phyloP scores from a whole-genome alignment of 2,113 vertebrate genomes.

The Caranx melampygus region DNA sequence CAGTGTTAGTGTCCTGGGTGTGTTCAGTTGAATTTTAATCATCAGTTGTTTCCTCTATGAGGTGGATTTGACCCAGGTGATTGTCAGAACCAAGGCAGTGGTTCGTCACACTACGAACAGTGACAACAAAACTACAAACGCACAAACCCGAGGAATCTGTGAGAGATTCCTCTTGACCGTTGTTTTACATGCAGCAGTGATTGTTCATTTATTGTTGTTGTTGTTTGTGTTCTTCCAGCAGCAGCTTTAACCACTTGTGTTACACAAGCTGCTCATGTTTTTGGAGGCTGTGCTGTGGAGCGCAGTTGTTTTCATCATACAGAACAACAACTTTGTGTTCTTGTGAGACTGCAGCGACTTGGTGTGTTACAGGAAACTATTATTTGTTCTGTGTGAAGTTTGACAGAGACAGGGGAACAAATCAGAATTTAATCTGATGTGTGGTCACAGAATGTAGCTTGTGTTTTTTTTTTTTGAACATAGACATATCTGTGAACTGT shows the following conservation, averaged over 20 bases:
- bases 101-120: neutral
- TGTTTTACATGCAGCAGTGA: conserved; percentile 17
- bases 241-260: conserved; percentile 12
- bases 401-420: neutral
- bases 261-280: neutral
- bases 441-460: neutral
- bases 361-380: neutral
- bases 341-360: neutral
- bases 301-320: neutral
- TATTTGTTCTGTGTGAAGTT: neutral
- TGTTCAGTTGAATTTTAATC: too few species aligned
- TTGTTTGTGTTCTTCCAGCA: conserved; percentile 21
- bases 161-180: conserved; percentile 9
- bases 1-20: too few species aligned
- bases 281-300: conserved; percentile 7
- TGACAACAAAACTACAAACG: neutral
- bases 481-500: neutral
- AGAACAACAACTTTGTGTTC: neutral
- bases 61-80: too few species aligned
- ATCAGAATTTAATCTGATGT: neutral
- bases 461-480: neutral
- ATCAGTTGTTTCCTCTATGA: too few species aligned
- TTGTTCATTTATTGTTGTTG: conserved; percentile 43
- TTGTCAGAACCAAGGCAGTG: neutral
- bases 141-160: conserved; percentile 19